These are phyloP conservation scores for Andrena trimmerana DNA, from an alignment of 2,888 invertebrate genomes.

Conservation along the genomic window DNA sequence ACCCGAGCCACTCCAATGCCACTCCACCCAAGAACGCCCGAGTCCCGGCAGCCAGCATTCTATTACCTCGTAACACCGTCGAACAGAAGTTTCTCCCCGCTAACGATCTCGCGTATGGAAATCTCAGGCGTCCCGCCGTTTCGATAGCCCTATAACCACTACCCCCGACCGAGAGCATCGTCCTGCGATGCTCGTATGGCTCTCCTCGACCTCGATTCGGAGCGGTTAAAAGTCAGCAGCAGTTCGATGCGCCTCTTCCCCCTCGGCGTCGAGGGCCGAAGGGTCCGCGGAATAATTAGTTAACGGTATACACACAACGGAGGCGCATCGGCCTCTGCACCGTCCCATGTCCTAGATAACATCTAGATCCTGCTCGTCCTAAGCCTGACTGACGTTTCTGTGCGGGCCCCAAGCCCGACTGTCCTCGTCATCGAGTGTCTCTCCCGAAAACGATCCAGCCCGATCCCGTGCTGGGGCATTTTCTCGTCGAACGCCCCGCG, in stretches of 20 bases:
- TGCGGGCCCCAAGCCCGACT: conserved; percentile 74
- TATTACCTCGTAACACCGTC: conserved; percentile 34
- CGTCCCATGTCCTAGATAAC: conserved; percentile 72
- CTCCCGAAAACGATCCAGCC: conserved; percentile 49
- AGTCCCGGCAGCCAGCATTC: conserved; percentile 2
- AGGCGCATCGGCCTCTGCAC: conserved; percentile 46
- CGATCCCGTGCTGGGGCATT: conserved; percentile 56
- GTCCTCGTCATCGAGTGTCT: conserved; percentile 71
- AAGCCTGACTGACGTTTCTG: conserved; percentile 84
- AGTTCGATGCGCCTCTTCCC: conserved; percentile 38
- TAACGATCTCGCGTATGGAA: conserved; percentile 37
- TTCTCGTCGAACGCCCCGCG: conserved; percentile 68
- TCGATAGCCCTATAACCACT: conserved; percentile 5
- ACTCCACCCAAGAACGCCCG: background rate
- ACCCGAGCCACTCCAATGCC: background rate
- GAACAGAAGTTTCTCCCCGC: conserved; percentile 23
- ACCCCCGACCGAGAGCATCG: background rate
- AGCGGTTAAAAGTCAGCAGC: conserved; percentile 65
- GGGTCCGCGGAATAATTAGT: conserved; percentile 77
- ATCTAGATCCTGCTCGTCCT: conserved; percentile 78
- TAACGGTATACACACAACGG: conserved; percentile 73
- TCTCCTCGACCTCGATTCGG: conserved; percentile 43
- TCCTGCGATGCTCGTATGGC: background rate
- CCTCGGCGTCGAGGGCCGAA: conserved; percentile 24
- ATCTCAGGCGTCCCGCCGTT: conserved; percentile 31